Base-by-base conservation (phyloP, 2,113 vertebrate genomes). In the Labrus mixtus region DNA sequence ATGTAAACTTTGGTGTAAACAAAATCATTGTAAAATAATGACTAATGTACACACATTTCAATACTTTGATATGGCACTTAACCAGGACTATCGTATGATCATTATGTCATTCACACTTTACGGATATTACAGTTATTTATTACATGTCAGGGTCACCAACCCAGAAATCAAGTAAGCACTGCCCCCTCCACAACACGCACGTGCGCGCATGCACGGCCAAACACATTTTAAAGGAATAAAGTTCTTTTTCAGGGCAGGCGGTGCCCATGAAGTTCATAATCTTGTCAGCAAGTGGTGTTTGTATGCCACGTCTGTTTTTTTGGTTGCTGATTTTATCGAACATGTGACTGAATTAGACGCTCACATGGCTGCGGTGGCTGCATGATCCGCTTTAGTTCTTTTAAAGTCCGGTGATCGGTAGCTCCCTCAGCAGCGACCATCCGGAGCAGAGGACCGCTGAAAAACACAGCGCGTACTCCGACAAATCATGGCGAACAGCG, bases 401-500 rank as follows among this genome's bases (percentile, higher is more conserved):
- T 33, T 89, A 81, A 83, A 92, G 90, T 91, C 89, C 89, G 76
- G 82, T 77, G 86, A 82, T 93, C 87, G 73, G 87, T 6, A 77
- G 85, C 87, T 90, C 78, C 79, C 78, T 76, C 88, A 57, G 84
- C 87, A 91, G 87, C 87, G 73, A 87, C 86, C 79, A 87, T 86
- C 90, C 81, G 84, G 76, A 82, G 89, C 78, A 82, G 86, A 90
- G 84, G 78, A 89, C 76, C 88, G 85, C 85, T 61, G 87, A 50
- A 84, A 70, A 89, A 81, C 88, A 69, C 89, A 83, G 85, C 75
- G 73, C 67, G 87, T 50, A 73, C 73, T 77, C 87, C 83, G 85
- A 86, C 90, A 72, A 56, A 90, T 86, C 88, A 95, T 95, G 95
- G 94, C 94, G 90, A 94, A 89, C 89, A 90, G 91, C 80, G 93